Conservation (phyloP, 2,797 vertebrate species). For the Coracias cyanogaster region DNA sequence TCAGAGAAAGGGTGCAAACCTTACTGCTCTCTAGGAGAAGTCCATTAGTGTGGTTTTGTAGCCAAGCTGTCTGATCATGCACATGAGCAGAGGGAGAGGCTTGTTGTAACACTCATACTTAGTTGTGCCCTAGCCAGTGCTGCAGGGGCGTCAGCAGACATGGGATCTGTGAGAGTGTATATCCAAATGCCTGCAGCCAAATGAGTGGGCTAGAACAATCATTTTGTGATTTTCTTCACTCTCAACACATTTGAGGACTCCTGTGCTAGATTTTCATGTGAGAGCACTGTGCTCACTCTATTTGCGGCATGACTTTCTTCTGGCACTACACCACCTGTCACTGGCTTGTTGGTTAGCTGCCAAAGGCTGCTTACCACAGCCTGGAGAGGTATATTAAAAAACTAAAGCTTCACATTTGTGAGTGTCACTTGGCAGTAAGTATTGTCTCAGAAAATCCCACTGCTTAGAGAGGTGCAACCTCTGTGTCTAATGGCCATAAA, state of each 20-base stretch:
- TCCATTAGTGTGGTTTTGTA: neutral
- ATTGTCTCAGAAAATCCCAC: neutral
- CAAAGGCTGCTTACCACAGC: neutral
- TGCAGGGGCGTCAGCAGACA: neutral
- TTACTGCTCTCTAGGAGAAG: neutral
- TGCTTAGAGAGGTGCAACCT: neutral
- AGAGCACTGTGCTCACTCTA: accelerated
- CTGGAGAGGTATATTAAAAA: neutral
- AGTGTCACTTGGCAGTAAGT: neutral
- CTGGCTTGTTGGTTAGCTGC: neutral
- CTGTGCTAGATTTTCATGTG: neutral
- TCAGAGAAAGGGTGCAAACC: neutral
- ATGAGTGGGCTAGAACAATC: neutral
- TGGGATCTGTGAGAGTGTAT: neutral
- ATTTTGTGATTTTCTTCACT: neutral
- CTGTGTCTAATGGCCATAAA: neutral
- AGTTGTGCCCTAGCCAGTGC: neutral
- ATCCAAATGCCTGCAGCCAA: neutral
- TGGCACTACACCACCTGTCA: neutral
- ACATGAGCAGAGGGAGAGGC: neutral
- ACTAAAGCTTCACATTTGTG: neutral
- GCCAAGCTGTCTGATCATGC: accelerated
- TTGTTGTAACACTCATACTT: accelerated
- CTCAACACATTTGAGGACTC: neutral
- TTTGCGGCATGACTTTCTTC: neutral